A percentile compares a stretch with the other conserved stretches of the same genome.
Evolutionary conservation across 2,113 vertebrate genomes (phyloP).

Genomic region (Heptranchias perlo): DNA sequence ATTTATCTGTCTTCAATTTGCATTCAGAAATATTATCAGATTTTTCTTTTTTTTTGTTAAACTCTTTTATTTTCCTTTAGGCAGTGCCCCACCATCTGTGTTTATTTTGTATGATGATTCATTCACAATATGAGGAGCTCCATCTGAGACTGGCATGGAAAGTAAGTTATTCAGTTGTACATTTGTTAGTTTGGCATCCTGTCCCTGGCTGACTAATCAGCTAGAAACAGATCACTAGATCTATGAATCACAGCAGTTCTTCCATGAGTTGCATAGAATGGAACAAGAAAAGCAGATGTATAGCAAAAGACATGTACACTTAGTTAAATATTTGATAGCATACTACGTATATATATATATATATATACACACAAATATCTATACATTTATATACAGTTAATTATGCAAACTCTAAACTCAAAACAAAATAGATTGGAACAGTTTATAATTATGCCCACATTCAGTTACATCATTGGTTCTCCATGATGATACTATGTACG

Average conservation of each 20-base stretch:
- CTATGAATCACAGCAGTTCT: neutral
- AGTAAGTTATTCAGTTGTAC: neutral
- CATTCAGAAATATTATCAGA: constrained; percentile 20
- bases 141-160: neutral
- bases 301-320: neutral
- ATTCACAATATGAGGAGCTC: neutral
- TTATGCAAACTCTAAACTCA: neutral
- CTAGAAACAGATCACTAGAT: neutral
- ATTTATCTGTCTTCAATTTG: constrained; percentile 26
- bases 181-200: constrained; percentile 5
- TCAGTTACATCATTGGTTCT: neutral
- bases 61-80: neutral
- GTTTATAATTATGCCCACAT: too few species aligned
- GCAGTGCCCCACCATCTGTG: constrained; percentile 16
- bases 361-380: neutral
- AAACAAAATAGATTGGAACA: neutral
- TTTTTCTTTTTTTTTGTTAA: neutral
- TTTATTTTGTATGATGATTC: constrained; percentile 36
- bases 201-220: neutral
- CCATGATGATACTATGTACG: neutral
- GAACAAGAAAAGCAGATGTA: neutral
- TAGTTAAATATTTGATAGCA: neutral
- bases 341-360: neutral
- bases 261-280: neutral
- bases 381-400: neutral